Conservation (phyloP, 2,888 invertebrate species). For the Apamea crenata region DNA sequence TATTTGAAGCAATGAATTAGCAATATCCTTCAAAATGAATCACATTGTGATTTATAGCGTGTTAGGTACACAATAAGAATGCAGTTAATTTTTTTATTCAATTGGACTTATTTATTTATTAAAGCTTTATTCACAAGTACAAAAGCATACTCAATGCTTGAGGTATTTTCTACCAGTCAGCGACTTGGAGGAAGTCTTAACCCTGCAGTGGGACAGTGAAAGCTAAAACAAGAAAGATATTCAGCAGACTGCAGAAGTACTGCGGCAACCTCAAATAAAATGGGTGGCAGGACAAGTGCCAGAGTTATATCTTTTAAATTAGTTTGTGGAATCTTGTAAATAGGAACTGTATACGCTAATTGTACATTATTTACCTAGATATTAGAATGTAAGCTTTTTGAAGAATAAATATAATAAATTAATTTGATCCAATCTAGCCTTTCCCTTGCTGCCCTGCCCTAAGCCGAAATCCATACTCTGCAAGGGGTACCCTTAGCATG, state of each 20-base stretch:
- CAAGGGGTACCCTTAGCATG: accelerated
- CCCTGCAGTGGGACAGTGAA: background rate
- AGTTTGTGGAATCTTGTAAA: background rate
- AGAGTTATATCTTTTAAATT: background rate
- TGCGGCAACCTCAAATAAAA: background rate
- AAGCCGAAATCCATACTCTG: background rate
- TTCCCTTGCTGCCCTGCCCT: background rate
- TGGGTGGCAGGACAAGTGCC: background rate
- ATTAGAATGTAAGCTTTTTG: background rate
- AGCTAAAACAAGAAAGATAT: background rate
- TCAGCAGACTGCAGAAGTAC: background rate
- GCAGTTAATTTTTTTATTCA: no score
- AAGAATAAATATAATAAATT: no score
- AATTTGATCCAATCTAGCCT: background rate
- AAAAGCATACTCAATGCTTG: background rate
- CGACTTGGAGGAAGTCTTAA: background rate
- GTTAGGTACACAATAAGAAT: no score
- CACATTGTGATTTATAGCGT: no score
- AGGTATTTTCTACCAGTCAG: background rate
- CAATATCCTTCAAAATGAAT: no score
- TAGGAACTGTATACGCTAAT: background rate
- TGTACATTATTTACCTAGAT: background rate
- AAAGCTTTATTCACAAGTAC: background rate
- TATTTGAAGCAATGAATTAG: no score
- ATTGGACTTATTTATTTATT: no score